These are phyloP conservation scores for Hymenochirus boettgeri DNA, from an alignment of 2,113 vertebrate genomes.

Conservation along the genomic window DNA sequence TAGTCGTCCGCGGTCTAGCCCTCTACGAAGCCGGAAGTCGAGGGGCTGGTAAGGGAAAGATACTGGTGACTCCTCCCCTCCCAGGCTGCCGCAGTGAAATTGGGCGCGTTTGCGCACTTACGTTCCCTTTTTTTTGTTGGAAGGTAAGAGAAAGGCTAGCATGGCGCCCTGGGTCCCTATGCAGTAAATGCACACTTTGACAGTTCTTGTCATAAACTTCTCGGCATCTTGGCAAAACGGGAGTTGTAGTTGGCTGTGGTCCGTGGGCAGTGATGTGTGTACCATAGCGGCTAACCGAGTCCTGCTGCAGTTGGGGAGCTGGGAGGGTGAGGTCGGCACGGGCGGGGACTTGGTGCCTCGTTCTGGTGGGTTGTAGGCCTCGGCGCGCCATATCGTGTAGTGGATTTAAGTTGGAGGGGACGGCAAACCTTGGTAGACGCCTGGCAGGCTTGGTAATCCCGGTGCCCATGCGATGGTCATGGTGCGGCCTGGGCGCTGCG, in stretches of 20 bases:
- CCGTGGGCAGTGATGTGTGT: too few species aligned
- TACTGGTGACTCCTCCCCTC: constrained; percentile 42
- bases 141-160: constrained; percentile 61
- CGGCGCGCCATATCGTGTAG: constrained; percentile 32
- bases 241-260: too few species aligned
- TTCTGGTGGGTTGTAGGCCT: constrained; percentile 26
- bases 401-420: too few species aligned
- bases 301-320: constrained; percentile 1
- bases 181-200: too few species aligned
- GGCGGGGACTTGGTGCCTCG: constrained; percentile 5
- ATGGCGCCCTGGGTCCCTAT: constrained; percentile 64
- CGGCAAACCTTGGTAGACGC: neutral
- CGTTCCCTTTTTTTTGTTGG: constrained; percentile 70
- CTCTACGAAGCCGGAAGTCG: constrained; percentile 14
- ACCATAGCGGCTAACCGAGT: neutral
- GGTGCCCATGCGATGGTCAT: neutral
- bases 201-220: accelerated
- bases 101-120: constrained; percentile 66
- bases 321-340: neutral
- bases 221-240: too few species aligned
- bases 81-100: constrained; percentile 73
- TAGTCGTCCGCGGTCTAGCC: neutral
- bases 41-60: constrained; percentile 23
- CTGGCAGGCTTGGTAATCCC: neutral
- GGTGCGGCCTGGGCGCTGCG: neutral